Evolutionary conservation across 1,140 invertebrate genomes (phyloP), one percentile per base, ranked within the genome.

Genomic region (Drosophila trapezifrons): DNA sequence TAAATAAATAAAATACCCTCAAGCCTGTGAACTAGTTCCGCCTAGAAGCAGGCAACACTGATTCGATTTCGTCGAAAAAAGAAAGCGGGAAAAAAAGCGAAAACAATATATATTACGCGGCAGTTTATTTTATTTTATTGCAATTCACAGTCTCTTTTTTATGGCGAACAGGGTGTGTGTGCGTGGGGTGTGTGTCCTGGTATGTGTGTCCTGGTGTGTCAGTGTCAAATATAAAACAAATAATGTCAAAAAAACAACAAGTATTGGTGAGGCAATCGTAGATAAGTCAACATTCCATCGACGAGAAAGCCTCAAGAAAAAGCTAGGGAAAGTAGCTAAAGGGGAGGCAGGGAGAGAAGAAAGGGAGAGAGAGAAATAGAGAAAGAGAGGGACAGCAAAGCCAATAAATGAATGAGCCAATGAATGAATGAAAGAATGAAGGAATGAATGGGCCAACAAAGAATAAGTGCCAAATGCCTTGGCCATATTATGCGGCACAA

Each of bases 41-140:
- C n/a, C 32, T 55, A 22, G 25, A 10, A 38, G 20, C 2, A 13
- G 18, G 7, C 67, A 71, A 15, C 67, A 40, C 67, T 71, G 67
- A 40, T 70, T 49, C 17, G 20, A 5, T 27, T 56, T n/a, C 2
- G 18, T 15, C 37, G 29, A 40, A 22, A 22, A 2, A n/a, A 32
- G 12, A 29, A 18, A 29, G 22, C 22, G 35, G 32, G 43, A 13
- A 13, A 32, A 22, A 38, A 15, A 42, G 22, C 17, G 27, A 37
- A 67, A 45, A 70, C 37, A 54, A 63, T 55, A 71, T 65, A 65
- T 69, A 75, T 79, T 65, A 49, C 80, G 76, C 75, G 82, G 70
- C 82, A 86, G 82, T 85, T 85, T 86, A 86, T 85, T 85, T 85
- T 85, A 85, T 85, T 85, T 85, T 86, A 85, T 85, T 85, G 82